Conservation (phyloP, 2,797 vertebrate genomes). For the Oryzias sinensis region DNA sequence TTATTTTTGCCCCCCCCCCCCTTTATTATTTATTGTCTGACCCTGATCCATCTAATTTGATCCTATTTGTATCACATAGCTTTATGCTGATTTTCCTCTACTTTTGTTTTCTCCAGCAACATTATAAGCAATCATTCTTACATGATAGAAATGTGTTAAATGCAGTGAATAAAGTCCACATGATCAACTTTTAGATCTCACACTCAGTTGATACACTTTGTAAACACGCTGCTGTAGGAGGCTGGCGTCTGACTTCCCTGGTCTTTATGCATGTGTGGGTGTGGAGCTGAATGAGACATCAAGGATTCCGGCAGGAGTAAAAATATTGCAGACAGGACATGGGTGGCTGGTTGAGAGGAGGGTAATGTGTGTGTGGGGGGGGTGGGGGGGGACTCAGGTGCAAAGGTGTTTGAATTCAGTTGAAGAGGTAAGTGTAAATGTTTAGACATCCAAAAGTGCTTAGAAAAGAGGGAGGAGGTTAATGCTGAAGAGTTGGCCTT, state of each 20-base stretch:
- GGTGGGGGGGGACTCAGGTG: constrained; percentile 38
- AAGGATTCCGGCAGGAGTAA: constrained; percentile 8
- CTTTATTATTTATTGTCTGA: constrained; percentile 22
- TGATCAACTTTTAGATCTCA: constrained; percentile 92
- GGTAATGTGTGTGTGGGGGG: constrained; percentile 45
- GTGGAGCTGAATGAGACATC: constrained; percentile 22
- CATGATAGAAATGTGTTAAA: constrained; percentile 84
- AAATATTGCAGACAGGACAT: constrained; percentile 45
- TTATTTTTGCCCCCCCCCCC: constrained; percentile 23
- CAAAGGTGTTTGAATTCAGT: constrained; percentile 41
- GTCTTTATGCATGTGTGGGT: constrained; percentile 25
- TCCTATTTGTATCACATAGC: constrained; percentile 8
- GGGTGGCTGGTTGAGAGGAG: constrained; percentile 42
- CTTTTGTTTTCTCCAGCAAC: constrained; percentile 43
- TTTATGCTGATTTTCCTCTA: constrained; percentile 9
- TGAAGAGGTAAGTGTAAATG: constrained; percentile 8
- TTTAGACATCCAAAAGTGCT: constrained; percentile 13
- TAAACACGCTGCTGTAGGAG: constrained; percentile 83
- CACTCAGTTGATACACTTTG: constrained; percentile 78
- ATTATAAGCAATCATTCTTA: constrained; percentile 71
- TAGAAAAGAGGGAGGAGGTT: constrained; percentile 45
- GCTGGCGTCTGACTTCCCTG: constrained; percentile 57
- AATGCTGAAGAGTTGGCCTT: constrained; percentile 43
- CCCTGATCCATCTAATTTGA: constrained; percentile 10
- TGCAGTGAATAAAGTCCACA: constrained; percentile 85